Evolutionary conservation across 2,888 invertebrate species (phyloP).

Genomic region (Drosophila stalkeri): DNA sequence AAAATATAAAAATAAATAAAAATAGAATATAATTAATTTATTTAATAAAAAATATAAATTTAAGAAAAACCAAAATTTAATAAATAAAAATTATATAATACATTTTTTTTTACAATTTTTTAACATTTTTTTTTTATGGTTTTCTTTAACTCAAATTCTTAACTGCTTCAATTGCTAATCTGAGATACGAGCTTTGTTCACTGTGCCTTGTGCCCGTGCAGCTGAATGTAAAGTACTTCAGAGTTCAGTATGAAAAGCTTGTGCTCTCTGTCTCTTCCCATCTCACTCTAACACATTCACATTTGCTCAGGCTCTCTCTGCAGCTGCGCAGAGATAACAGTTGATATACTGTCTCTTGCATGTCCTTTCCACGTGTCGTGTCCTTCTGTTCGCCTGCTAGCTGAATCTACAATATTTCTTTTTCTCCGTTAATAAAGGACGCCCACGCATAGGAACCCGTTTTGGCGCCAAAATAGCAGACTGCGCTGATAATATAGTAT

Average conservation of each 20-base stretch:
- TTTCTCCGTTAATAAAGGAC: constrained; percentile 79
- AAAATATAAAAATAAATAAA: no score
- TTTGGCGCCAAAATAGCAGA: constrained; percentile 64
- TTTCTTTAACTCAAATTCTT: not conserved
- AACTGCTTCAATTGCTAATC: not conserved
- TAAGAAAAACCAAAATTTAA: no score
- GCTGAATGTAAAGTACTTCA: not conserved
- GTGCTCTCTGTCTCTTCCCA: not conserved
- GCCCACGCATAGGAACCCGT: constrained; percentile 77
- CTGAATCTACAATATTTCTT: constrained; percentile 83
- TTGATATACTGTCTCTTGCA: not conserved
- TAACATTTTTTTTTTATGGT: no score
- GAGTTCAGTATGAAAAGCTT: not conserved
- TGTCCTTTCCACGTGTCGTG: not conserved
- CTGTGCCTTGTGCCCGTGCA: not conserved
- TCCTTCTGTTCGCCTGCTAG: constrained; percentile 74
- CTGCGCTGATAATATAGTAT: constrained; percentile 65
- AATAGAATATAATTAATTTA: no score
- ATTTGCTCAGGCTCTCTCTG: constrained; percentile 33
- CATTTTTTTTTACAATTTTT: no score
- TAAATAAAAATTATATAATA: no score
- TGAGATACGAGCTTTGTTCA: not conserved
- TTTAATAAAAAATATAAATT: no score
- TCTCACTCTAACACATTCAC: not conserved
- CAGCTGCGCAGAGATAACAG: constrained; percentile 53